Evolutionary conservation across 2,888 invertebrate species (phyloP).

Genomic region (Drosophila maculinotata): DNA sequence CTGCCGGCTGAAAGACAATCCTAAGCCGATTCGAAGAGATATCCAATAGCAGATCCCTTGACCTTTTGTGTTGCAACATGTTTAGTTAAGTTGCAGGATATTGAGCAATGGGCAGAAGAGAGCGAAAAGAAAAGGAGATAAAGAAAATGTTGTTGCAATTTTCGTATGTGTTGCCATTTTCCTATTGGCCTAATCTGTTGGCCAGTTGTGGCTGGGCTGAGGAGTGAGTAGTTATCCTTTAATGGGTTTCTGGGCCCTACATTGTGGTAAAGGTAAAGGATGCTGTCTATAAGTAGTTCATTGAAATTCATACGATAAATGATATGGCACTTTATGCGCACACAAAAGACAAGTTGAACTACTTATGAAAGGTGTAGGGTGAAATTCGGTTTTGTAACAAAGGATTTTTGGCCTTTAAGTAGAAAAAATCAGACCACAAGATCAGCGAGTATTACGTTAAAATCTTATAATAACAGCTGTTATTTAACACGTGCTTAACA

Average conservation of each 20-base stretch:
- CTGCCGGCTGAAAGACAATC: conserved; percentile 39
- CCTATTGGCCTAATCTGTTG: conserved; percentile 32
- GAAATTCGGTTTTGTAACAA: conserved; percentile 6
- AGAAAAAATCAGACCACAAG: conserved; percentile 21
- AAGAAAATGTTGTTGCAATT: no score
- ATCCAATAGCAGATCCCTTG: conserved; percentile 64
- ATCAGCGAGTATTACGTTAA: conserved; percentile 11
- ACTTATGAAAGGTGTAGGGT: not conserved
- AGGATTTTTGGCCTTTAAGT: conserved; percentile 9
- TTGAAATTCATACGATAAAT: conserved; percentile 35
- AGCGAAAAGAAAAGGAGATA: not conserved
- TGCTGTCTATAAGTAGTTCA: conserved; percentile 25
- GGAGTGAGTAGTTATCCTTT: conserved; percentile 52
- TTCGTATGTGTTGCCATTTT: conserved; percentile 26
- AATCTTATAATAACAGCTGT: conserved; percentile 15
- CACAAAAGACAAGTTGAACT: conserved; percentile 12
- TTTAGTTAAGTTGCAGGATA: conserved; percentile 47
- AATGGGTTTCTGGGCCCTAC: conserved; percentile 21
- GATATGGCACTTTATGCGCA: conserved; percentile 42
- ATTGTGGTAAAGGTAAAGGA: conserved; percentile 41
- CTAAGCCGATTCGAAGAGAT: conserved; percentile 44
- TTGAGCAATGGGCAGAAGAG: conserved; percentile 42
- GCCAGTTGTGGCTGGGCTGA: conserved; percentile 33
- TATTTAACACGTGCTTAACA: conserved; percentile 15
- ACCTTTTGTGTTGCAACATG: conserved; percentile 64